Evolutionary conservation across 2,888 invertebrate genomes (phyloP).

Genomic region (Arenicola marina): DNA sequence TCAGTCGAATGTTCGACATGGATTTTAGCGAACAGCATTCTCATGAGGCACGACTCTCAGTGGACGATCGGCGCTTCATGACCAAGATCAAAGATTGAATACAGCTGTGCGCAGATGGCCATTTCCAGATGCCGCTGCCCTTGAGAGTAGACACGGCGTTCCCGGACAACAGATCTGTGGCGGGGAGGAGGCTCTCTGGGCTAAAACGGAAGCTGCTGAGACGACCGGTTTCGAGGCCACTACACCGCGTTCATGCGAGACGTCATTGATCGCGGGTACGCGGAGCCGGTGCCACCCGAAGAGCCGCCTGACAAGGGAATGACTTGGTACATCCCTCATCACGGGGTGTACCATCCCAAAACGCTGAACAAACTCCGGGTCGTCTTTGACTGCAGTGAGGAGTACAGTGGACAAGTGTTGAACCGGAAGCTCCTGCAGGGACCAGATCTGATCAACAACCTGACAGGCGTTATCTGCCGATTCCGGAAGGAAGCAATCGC

Average conservation of each 20-base stretch:
- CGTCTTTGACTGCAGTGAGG: too few relatives aligned
- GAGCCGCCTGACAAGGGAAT: too few relatives aligned
- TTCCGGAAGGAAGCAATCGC: too few relatives aligned
- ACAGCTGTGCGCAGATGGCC: background rate
- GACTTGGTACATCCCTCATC: too few relatives aligned
- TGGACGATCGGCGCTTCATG: background rate
- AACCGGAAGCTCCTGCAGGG: too few relatives aligned
- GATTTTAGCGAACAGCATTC: background rate
- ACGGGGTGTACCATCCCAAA: too few relatives aligned
- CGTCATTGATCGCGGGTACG: too few relatives aligned
- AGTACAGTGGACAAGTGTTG: too few relatives aligned
- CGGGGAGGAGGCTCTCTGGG: background rate
- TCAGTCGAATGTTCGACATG: background rate
- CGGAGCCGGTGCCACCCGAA: too few relatives aligned
- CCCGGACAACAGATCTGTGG: constrained; percentile 14
- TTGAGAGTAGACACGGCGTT: constrained; percentile 4
- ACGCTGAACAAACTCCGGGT: too few relatives aligned
- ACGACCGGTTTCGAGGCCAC: background rate
- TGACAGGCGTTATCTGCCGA: too few relatives aligned
- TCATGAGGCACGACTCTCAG: background rate
- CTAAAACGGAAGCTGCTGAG: constrained; percentile 9
- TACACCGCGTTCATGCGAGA: constrained; percentile 14
- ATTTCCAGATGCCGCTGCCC: constrained; percentile 15
- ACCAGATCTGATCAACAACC: too few relatives aligned
- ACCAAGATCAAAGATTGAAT: background rate